Evolutionary conservation across 1,140 invertebrate genomes (phyloP).

Genomic region (Neodiprion lecontei): DNA sequence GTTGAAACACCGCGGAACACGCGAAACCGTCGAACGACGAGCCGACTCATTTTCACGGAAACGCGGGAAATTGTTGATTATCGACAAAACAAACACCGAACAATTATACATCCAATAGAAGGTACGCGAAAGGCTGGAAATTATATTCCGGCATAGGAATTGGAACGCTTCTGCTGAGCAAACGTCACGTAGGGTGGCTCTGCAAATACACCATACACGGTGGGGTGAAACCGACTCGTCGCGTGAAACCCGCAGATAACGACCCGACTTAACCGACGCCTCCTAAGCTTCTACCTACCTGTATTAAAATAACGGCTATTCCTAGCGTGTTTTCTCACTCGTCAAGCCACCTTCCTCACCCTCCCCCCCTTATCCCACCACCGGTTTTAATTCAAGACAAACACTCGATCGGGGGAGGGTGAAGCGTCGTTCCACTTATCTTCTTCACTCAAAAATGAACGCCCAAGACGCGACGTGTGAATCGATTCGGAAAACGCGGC

Average conservation of each 20-base stretch:
- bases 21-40: too few species aligned
- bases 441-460: too few species aligned
- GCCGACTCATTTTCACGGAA: too few species aligned
- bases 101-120: neutral
- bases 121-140: neutral
- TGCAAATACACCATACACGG: neutral
- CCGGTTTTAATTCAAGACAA: slow-evolving; percentile 1
- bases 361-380: neutral
- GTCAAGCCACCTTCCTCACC: neutral
- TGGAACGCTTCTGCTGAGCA: too few species aligned
- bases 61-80: too few species aligned
- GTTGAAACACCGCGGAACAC: too few species aligned
- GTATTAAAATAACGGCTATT: neutral
- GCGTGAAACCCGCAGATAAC: neutral
- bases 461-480: too few species aligned
- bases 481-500: too few species aligned
- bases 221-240: neutral
- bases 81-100: too few species aligned
- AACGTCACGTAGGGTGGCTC: neutral
- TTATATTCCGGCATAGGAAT: neutral
- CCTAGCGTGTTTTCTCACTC: neutral
- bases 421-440: neutral
- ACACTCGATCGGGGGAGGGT: neutral
- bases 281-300: neutral
- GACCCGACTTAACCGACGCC: neutral